Base-by-base conservation (phyloP, 2,113 vertebrate genomes). In the Sylvilagus bachmani region DNA sequence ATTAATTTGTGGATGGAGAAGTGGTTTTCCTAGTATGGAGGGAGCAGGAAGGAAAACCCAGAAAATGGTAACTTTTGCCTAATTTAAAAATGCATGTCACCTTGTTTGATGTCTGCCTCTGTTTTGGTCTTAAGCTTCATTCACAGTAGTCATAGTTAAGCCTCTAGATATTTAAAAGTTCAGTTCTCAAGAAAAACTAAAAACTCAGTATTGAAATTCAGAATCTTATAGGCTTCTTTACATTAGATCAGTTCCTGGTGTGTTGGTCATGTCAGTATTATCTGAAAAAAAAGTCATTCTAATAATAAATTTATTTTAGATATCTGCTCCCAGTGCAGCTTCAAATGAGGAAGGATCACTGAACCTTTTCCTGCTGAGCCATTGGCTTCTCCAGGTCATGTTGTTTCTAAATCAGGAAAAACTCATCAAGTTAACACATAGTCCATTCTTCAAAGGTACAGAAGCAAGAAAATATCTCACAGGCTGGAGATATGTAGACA, bases 351-450 rank as follows among this genome's bases (percentile, higher is more conserved):
- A 90, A 86, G 13, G 55, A 71, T 14, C 49, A 31, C 10, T 75
- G 21, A 62, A 22, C 7, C 33, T 74, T 49, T 79, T 88, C 17
- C 17, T 86, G 25, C 51, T 86, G 69, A 90, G 58, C 93, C 74
- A 83, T 10, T 61, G 14, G 10, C 29, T 82, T 73, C 58, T 96
- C 64, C 1, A 0, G 33, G 58, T 82, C 79, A 69, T 64, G 24
- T 17, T 89, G 78, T 91, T 91, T 90, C 67, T 89, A 66, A 88
- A 84, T 33, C 70, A 80, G n/a, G 25, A 96, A 75, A 85, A 90
- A 89, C n/a, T 67, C 94, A 70, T 89, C 94, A 91, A 29, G 61
- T 74, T 86, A 33, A 97, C 79, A 71, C 87, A 80, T 86, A 16
- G 22, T 70, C 53, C 77, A 67, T 49, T 49, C 51, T 86, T 86